Base-by-base conservation (phyloP, 1,140 invertebrate genomes). In the Drosophila kanapiae region DNA sequence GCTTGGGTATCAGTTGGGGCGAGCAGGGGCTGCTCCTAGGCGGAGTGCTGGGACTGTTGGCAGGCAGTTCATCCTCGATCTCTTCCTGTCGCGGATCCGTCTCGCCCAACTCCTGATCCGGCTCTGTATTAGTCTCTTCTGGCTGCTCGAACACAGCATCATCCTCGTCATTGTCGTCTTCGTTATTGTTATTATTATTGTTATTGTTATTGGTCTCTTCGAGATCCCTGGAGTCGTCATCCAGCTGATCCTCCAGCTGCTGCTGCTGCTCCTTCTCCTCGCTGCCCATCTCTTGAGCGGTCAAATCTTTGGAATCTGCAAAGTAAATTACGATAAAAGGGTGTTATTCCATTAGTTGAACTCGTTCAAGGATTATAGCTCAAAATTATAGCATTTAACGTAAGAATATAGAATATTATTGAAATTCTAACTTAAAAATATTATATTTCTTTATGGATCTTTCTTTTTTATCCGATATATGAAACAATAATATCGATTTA, bases 251-350 rank as follows among this genome's bases (percentile, higher is more conserved):
- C 40, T 80, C 76, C 40, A 68, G 63, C 40, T 63, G 70, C 43
- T 78, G 78, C 40, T 78, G 80, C 45, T 80, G 67, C 49, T 88
- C 74, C 45, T 80, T 64, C 45, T 88, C 74, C 54, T 92, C 84
- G 40, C 80, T 85, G 69, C 81, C 76, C 74, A 91, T 61, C 42
- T 92, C 91, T 35, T 80, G 81, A 53, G 86, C 64, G 57, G 58
- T 71, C 49, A 92, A 85, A 81, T 92, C 91, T 92, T 92, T 92
- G 91, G 91, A 92, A 86, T 92, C 91, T 92, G 75, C 23, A 75
- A 62, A 10, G 16, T 23, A 14, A 16, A 10, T 14, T 5, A 40
- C 7, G 40, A 47, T n/a, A 42, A n/a, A 8, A 3, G 8, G 14
- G n/a, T 1, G 7, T 31, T 31, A 31, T 31, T 31, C 7, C 5